Percentiles rank a stretch among this genome's conserved stretches.
These are phyloP conservation scores for Drosophila baimaii DNA, from an alignment of 1,140 invertebrate species.

Conservation along the genomic window DNA sequence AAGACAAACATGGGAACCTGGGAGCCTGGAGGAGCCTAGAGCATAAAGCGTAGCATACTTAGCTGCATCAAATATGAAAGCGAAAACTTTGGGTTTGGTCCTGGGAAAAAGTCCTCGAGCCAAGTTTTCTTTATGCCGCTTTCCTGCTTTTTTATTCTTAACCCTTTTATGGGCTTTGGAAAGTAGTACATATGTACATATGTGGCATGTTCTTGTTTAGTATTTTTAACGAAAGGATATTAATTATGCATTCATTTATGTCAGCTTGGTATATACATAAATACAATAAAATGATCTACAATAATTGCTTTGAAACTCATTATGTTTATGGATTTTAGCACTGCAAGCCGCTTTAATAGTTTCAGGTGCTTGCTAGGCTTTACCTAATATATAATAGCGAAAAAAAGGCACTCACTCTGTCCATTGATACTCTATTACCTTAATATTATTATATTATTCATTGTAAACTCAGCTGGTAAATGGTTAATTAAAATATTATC, in stretches of 20 bases:
- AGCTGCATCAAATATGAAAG: constrained; percentile 50
- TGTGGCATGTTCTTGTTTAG: too few species aligned
- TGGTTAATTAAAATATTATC: too few species aligned
- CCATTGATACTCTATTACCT: too few species aligned
- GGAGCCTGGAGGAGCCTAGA: background rate
- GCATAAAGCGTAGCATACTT: constrained; percentile 65
- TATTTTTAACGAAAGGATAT: background rate
- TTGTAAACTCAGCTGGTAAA: too few species aligned
- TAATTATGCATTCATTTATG: background rate
- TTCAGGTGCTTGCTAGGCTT: too few species aligned
- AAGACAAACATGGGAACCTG: constrained; percentile 9
- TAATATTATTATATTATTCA: too few species aligned
- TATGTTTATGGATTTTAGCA: background rate
- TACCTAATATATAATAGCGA: too few species aligned
- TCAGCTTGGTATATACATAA: background rate
- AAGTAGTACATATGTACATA: too few species aligned
- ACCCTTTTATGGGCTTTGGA: background rate
- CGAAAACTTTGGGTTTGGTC: constrained; percentile 8
- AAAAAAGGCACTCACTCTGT: too few species aligned
- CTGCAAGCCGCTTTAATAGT: background rate
- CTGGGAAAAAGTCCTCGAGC: constrained; percentile 2
- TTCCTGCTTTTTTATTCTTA: too few species aligned
- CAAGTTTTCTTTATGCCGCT: too few species aligned
- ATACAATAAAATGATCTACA: background rate
- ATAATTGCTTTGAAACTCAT: background rate